Conservation (phyloP, 2,888 invertebrate genomes). For the Orthosia incerta region DNA sequence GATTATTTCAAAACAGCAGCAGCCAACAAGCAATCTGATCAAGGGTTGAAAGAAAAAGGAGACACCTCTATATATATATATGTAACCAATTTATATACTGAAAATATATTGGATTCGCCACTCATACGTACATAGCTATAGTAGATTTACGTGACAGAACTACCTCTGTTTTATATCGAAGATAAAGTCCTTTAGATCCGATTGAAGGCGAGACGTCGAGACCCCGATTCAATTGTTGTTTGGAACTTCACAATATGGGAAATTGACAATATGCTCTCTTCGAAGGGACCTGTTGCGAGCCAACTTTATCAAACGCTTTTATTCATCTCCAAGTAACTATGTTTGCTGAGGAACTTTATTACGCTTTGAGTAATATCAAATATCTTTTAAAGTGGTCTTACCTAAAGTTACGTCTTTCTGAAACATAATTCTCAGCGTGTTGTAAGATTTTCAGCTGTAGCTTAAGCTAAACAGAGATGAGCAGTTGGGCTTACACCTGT, state of each 20-base stretch:
- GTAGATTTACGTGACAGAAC: conserved; percentile 63
- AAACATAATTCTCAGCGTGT: conserved; percentile 7
- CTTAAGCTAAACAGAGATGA: conserved; percentile 14
- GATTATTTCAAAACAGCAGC: conserved; percentile 2
- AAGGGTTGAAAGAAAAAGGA: conserved; percentile 30
- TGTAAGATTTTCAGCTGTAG: conserved; percentile 7
- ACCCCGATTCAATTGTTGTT: conserved; percentile 79
- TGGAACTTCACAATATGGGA: conserved; percentile 79
- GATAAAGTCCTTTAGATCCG: conserved; percentile 77
- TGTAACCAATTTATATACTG: conserved; percentile 69
- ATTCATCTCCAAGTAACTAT: conserved; percentile 59
- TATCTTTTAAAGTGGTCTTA: conserved; percentile 17
- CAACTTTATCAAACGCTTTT: conserved; percentile 71
- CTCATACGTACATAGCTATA: conserved; percentile 39
- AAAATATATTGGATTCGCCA: conserved; percentile 75
- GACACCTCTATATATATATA: conserved; percentile 28
- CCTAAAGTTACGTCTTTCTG: background rate
- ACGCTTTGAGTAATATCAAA: conserved; percentile 28
- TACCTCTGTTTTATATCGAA: conserved; percentile 71
- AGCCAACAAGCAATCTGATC: conserved; percentile 33
- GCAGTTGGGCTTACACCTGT: background rate
- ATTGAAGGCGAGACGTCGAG: conserved; percentile 76
- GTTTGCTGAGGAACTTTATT: conserved; percentile 45
- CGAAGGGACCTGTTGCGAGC: conserved; percentile 78
- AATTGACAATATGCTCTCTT: conserved; percentile 80